Conservation (phyloP, 2,113 vertebrate genomes). For the Rhea pennata region DNA sequence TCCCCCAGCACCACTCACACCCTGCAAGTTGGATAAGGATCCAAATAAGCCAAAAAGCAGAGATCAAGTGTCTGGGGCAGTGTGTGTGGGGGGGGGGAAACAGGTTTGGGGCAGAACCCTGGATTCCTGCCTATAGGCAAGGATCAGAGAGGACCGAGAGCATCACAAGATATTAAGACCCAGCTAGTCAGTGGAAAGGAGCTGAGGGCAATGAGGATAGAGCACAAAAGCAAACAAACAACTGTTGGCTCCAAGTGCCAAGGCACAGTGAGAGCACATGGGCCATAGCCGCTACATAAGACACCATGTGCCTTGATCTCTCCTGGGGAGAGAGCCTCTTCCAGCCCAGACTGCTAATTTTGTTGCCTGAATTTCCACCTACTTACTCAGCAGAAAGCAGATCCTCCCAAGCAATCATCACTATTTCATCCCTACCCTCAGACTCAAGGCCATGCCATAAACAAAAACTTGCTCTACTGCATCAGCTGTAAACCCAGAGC, state of each 20-base stretch:
- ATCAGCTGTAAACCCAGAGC: slow-evolving; percentile 39
- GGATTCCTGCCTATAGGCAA: background rate
- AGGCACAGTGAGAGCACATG: background rate
- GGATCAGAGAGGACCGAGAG: background rate
- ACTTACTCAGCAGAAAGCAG: slow-evolving; percentile 53
- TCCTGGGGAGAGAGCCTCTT: background rate
- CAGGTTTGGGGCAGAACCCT: background rate
- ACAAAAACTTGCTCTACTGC: background rate
- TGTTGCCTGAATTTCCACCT: slow-evolving; percentile 68
- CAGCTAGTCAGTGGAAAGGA: slow-evolving; percentile 35
- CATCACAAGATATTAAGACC: background rate
- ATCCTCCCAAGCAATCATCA: slow-evolving; percentile 62
- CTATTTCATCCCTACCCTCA: slow-evolving; percentile 43
- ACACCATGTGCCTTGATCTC: slow-evolving; percentile 47
- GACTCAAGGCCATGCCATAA: background rate
- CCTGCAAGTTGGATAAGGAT: accelerated
- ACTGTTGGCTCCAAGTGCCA: slow-evolving; percentile 30
- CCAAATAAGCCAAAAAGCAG: background rate
- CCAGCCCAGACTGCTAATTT: slow-evolving; percentile 62
- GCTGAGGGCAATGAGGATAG: background rate
- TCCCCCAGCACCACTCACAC: background rate
- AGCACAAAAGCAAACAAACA: slow-evolving; percentile 45
- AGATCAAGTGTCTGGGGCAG: background rate
- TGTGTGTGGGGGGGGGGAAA: background rate
- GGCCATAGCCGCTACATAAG: slow-evolving; percentile 13